Conservation (phyloP, 92 coral and sea anemone genomes). For the Blastomussa wellsi region DNA sequence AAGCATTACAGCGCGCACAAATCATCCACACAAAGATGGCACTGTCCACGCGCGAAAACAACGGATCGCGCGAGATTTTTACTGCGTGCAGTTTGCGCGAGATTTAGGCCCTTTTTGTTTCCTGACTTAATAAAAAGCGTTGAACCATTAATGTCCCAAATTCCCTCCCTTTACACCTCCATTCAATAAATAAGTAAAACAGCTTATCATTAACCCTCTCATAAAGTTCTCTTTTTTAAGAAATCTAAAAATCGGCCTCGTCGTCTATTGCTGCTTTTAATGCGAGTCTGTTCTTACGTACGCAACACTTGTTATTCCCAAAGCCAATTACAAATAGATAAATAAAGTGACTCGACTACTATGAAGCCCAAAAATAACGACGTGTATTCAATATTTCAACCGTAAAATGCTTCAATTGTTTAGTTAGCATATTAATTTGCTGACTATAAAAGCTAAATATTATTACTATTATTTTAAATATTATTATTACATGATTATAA, state of each 20-base stretch:
- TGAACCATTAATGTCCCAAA: background rate
- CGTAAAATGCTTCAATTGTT: background rate
- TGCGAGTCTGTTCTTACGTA: slow-evolving; percentile 3
- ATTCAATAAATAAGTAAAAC: slow-evolving; percentile 34
- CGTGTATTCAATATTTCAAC: background rate
- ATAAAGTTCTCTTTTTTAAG: background rate
- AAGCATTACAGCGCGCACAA: background rate
- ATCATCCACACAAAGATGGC: background rate
- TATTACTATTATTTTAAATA: too few relatives aligned
- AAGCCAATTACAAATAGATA: slow-evolving; percentile 9
- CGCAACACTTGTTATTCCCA: too few relatives aligned
- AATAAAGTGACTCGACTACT: background rate
- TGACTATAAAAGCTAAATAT: too few relatives aligned
- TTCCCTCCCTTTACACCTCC: background rate
- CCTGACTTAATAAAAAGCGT: slow-evolving; percentile 11
- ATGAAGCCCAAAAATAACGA: background rate
- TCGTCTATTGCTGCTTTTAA: background rate
- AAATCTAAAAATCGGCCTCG: background rate
- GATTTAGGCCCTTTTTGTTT: background rate
- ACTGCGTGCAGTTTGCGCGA: background rate
- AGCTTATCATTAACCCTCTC: slow-evolving; percentile 4
- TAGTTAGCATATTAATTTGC: too few relatives aligned
- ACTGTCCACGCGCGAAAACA: background rate
- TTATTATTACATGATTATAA: background rate
- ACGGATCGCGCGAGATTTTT: background rate